Conservation (phyloP, 2,113 vertebrate genomes). For the Nesogale talazaci region DNA sequence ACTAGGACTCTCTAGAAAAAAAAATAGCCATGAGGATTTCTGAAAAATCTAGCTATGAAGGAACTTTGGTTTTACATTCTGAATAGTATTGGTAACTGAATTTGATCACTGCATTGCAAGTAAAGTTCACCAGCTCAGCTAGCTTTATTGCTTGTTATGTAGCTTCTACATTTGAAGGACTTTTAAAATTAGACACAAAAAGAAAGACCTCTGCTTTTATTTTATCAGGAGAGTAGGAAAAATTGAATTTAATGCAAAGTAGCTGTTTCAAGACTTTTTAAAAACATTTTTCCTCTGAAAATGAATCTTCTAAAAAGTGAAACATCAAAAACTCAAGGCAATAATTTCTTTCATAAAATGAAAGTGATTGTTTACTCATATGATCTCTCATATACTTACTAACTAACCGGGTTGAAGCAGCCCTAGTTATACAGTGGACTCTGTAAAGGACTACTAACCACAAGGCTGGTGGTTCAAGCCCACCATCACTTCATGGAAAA, state of each 20-base stretch:
- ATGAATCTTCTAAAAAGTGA: not conserved
- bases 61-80: constrained; percentile 30
- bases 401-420: no score
- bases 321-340: not conserved
- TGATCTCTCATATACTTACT: no score
- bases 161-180: not conserved
- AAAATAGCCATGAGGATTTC: not conserved
- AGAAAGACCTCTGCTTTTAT: not conserved
- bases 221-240: not conserved
- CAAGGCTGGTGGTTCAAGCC: no score
- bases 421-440: no score
- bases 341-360: not conserved
- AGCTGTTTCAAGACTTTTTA: not conserved
- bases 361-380: not conserved
- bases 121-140: not conserved
- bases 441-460: no score
- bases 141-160: not conserved
- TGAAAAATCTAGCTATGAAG: not conserved
- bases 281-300: constrained; percentile 36
- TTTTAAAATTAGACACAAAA: not conserved
- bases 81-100: not conserved
- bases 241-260: constrained; percentile 24
- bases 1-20: not conserved
- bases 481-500: no score
- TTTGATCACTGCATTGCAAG: not conserved